Evolutionary conservation across 2,888 invertebrate species (phyloP), one percentile per base, ranked within the genome.

Genomic region (Sinodicranocentrus sp.): DNA sequence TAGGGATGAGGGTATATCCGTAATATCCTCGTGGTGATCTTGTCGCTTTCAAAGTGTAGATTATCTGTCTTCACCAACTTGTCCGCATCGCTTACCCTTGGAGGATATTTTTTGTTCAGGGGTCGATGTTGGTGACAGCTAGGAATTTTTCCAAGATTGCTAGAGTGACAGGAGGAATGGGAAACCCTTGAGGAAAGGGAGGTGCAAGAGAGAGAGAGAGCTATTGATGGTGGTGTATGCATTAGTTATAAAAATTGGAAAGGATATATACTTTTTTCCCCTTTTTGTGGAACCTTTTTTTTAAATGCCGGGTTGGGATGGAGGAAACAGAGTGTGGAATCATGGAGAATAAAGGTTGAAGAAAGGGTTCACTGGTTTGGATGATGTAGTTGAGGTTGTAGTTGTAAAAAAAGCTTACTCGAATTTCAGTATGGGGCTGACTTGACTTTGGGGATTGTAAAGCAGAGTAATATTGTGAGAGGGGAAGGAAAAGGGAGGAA

Each of bases 121-220:
- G 43, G 52, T 63, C 43, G 79, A 25, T 72, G 63, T 72, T 65
- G 65, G 71, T 79, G 79, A 79, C 79, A 79, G 79, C 72, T 57
- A 63, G 59, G 79, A 79, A 65, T 79, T 79, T 78, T 79, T 72
- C 63, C 79, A 71, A 79, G 72, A 72, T 72, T 79, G 63, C 48
- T 79, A 63, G 79, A 72, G 72, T 79, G 79, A 79, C 79, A 72
- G 79, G 79, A 79, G 79, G 72, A 6, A 72, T 43, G 71, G 44
- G 67, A 2, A 2, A 52, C n/a, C 6, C 28, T 10, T 23, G 33
- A 48, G 48, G 26, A 68, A 44, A 43, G 72, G 63, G 79, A 72
- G n/a, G n/a, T n/a, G 33, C 59, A 54, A 33, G 33, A 33, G 43
- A 59, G 33, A 61, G 52, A 70, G 68, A 57, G 3, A 33, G 33